A percentile compares a stretch with the other conserved stretches of the same genome.
These are phyloP conservation scores for Anthrax anthrax DNA, from an alignment of 2,888 invertebrate genomes.

Conservation along the genomic window DNA sequence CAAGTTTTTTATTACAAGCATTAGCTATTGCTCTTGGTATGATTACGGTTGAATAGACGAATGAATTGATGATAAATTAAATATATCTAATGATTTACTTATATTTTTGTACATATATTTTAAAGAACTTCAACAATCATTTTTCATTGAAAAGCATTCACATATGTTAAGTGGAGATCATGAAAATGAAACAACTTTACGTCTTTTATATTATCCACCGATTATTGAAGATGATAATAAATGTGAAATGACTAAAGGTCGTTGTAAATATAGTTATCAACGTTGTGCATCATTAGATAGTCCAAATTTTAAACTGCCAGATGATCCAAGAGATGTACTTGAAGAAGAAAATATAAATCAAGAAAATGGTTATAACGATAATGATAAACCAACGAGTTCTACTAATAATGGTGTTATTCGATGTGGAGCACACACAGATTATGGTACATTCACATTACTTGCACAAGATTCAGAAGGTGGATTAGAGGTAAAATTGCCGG, in stretches of 20 bases:
- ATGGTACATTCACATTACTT: conserved; percentile 59
- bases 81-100: too few species aligned
- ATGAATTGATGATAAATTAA: too few species aligned
- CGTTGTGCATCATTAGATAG: conserved; percentile 26
- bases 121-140: conserved; percentile 43
- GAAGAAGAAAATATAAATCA: not conserved
- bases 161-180: conserved; percentile 47
- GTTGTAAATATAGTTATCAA: conserved; percentile 34
- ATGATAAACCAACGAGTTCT: conserved; percentile 17
- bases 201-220: conserved; percentile 59
- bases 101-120: too few species aligned
- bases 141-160: conserved; percentile 49
- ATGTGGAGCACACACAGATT: conserved; percentile 59
- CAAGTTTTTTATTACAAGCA: conserved; percentile 48
- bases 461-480: conserved; percentile 64
- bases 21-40: conserved; percentile 45
- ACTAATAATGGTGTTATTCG: conserved; percentile 38
- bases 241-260: conserved; percentile 34
- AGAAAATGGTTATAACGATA: conserved; percentile 20
- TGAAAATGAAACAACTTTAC: conserved; percentile 50
- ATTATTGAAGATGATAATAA: conserved; percentile 45
- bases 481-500: conserved; percentile 45
- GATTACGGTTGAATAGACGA: too few species aligned
- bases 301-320: conserved; percentile 32
- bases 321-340: conserved; percentile 20